A percentile compares a stretch with the other conserved stretches of the same genome.
Conservation (phyloP, 2,888 invertebrate species). For the Stenodema calcarata region DNA sequence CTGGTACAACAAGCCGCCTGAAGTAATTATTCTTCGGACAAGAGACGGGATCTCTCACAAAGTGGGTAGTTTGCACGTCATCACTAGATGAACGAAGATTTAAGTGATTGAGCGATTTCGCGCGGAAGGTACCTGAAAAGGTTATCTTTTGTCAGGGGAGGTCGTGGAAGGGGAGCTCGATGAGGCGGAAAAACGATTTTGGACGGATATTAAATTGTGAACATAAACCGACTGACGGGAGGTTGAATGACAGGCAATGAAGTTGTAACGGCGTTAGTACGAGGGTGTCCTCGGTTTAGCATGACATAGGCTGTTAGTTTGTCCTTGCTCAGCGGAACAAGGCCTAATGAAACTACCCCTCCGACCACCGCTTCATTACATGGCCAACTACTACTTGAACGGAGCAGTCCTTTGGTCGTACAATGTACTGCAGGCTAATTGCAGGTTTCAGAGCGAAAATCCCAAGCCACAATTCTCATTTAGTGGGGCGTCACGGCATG, state of each 20-base stretch:
- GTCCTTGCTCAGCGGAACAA: neutral
- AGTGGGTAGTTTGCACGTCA: neutral
- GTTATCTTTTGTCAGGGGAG: neutral
- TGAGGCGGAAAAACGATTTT: conserved; percentile 4
- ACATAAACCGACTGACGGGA: neutral
- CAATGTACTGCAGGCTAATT: neutral
- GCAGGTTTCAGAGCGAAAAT: neutral
- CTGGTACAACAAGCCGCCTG: too few species aligned
- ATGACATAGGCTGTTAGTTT: neutral
- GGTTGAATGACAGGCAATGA: neutral
- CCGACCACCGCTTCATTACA: neutral
- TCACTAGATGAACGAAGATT: neutral
- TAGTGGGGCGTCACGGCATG: neutral
- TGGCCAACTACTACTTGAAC: neutral
- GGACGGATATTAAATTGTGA: neutral
- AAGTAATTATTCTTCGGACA: too few species aligned
- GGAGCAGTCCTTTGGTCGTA: neutral
- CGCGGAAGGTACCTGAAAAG: neutral
- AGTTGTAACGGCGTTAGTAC: conserved; percentile 12
- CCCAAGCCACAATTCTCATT: neutral
- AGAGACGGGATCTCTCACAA: neutral
- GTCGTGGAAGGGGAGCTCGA: neutral
- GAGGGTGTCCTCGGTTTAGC: neutral
- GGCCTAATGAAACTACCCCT: neutral
- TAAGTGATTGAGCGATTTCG: neutral